phyloP scores from a whole-genome alignment of 53 echinoderm and acorn worm species.

The Apostichopus leukothele region DNA sequence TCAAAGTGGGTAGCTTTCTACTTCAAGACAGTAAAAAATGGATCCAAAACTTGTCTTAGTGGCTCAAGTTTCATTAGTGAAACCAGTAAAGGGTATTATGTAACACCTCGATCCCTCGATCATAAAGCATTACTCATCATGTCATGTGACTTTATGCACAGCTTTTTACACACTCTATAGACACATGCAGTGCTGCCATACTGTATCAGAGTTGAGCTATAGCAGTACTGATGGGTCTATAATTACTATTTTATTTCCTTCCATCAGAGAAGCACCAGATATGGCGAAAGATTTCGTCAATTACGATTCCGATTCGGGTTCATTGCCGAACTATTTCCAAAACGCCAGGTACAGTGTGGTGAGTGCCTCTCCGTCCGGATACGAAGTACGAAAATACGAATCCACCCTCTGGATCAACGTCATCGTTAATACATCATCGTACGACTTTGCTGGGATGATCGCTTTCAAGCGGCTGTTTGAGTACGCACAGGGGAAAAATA shows the following conservation, averaged over 20 bases:
- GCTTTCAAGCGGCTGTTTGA: conserved; percentile 23
- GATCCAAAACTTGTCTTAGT: no score
- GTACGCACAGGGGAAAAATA: conserved; percentile 26
- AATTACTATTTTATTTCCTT: not conserved
- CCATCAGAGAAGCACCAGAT: not conserved
- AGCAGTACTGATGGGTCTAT: no score
- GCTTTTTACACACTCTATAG: no score
- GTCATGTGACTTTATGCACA: no score
- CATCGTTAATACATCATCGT: not conserved
- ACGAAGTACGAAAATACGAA: conserved; percentile 29
- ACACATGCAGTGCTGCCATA: no score
- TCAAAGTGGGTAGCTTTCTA: no score
- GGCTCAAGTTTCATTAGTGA: no score
- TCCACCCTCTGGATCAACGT: conserved; percentile 3
- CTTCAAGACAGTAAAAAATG: no score
- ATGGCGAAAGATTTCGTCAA: not conserved
- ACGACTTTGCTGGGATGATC: conserved; percentile 21
- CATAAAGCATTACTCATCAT: no score
- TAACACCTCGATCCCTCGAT: no score
- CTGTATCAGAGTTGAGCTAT: no score
- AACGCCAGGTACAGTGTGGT: conserved; percentile 30
- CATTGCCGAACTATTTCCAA: not conserved
- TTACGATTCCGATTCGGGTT: not conserved
- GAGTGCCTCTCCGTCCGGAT: conserved; percentile 11
- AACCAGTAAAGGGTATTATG: no score